Base-by-base conservation (phyloP, 1,140 invertebrate genomes). In the Homarus americanus region DNA sequence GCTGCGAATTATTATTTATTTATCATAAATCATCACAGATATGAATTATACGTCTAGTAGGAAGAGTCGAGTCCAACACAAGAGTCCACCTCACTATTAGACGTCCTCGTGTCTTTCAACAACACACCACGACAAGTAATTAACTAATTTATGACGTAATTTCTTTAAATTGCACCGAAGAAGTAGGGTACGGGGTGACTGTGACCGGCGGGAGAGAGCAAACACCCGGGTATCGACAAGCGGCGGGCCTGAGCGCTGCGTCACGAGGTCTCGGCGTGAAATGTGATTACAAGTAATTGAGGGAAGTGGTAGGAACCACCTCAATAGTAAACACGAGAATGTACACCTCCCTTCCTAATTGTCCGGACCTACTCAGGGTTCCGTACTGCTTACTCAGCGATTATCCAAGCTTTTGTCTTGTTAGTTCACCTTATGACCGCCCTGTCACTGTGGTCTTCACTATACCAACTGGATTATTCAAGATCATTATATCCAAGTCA, bases 251-350 rank as follows among this genome's bases (percentile, higher is more conserved):
- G 53, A 78, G 15, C 78, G 36, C 79, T 24, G 5, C 38, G 28
- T 32, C 20, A 41, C 53, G 28, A 36, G 78, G 49, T 36, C 41
- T 63, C 28, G 79, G 12, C 86, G 86, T 88, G 86, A 88, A 88
- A 88, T 88, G 86, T 88, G 86, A 88, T 88, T 88, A 88, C 86
- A 80, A 88, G 76, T 88, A 88, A 88, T 88, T 88, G 86, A 82
- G 86, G 78, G 86, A 80, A 88, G 86, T 82, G 63, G 86, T 58
- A 24, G 28, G 76, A 20, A 76, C 75, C 86, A 73, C 86, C 86
- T 88, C 75, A 38, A 80, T 82, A 63, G 76, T 82, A 66, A 88
- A 88, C 86, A 88, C 34, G 38, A n/a, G 32, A 20, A 28, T 38
- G 36, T 53, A 28, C 44, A 53, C 78, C 86, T n/a, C 40, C 38